These are phyloP conservation scores for Zaprionus ornatus DNA, from an alignment of 1,140 invertebrate genomes.

Conservation along the genomic window DNA sequence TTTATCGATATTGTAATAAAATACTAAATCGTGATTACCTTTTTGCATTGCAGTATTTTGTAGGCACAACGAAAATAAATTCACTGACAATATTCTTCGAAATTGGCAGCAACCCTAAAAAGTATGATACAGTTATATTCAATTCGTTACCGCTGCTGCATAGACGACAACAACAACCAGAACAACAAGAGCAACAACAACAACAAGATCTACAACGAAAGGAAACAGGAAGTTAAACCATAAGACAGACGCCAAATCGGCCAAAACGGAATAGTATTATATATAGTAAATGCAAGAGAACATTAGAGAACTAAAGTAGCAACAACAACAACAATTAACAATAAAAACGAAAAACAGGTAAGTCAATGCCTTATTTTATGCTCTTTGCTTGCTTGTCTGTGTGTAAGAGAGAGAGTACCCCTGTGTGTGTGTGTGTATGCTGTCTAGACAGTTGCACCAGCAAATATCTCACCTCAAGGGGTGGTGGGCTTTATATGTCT, in stretches of 20 bases:
- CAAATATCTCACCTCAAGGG: constrained; percentile 8
- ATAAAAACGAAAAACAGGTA: constrained; percentile 26
- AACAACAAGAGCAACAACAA: constrained; percentile 36
- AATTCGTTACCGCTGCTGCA: constrained; percentile 58
- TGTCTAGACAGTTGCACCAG: constrained; percentile 77
- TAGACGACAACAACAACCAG: constrained; percentile 34
- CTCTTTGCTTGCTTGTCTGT: constrained; percentile 7
- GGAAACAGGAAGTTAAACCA: constrained; percentile 36
- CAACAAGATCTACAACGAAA: constrained; percentile 39
- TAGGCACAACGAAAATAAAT: constrained; percentile 60
- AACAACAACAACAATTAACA: constrained; percentile 18
- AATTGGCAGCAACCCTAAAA: constrained; percentile 62
- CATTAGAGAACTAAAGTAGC: constrained; percentile 4
- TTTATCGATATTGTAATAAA: neutral
- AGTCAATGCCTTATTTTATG: constrained; percentile 35
- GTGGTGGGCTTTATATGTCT: constrained; percentile 18
- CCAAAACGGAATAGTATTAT: constrained; percentile 26
- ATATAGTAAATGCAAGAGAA: constrained; percentile 28
- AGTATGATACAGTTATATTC: constrained; percentile 72
- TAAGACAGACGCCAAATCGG: constrained; percentile 31
- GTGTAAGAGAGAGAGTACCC: neutral
- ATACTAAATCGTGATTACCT: constrained; percentile 2
- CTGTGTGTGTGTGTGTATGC: constrained; percentile 45
- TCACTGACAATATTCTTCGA: constrained; percentile 14
- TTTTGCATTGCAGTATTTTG: constrained; percentile 68